phyloP scores from a whole-genome alignment of 2,888 invertebrate species.

The Scaptomyza tumidula region DNA sequence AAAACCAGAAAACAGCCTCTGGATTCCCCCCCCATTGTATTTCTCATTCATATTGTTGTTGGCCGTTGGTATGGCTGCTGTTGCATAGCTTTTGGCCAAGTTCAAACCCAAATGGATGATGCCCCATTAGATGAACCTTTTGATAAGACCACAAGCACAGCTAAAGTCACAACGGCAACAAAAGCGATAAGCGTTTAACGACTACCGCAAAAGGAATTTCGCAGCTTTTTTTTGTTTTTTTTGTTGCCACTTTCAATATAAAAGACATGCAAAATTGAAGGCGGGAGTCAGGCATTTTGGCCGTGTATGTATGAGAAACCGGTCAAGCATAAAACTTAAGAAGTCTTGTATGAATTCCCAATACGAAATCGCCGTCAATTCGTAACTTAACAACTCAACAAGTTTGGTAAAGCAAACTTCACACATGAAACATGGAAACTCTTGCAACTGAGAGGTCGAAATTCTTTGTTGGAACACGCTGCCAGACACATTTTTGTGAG shows the following conservation, averaged over 20 bases:
- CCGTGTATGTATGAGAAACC: neutral
- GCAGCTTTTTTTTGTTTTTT: slow-evolving; percentile 3
- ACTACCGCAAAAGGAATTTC: slow-evolving; percentile 29
- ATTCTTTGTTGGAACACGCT: neutral
- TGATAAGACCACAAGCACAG: slow-evolving; percentile 39
- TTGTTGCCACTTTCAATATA: slow-evolving; percentile 24
- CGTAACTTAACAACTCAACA: too few species aligned
- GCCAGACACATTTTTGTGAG: neutral
- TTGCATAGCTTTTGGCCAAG: slow-evolving; percentile 36
- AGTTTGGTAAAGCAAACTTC: too few species aligned
- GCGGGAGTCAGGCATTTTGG: neutral
- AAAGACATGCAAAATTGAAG: slow-evolving; percentile 9
- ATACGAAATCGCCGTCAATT: neutral
- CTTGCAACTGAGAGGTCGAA: neutral
- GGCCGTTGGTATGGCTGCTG: slow-evolving; percentile 21
- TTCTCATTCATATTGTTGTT: slow-evolving; percentile 21
- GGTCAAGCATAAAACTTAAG: slow-evolving; percentile 2
- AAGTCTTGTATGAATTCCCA: neutral
- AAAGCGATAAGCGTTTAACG: slow-evolving; percentile 43
- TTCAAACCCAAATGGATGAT: slow-evolving; percentile 43
- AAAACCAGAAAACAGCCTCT: slow-evolving; percentile 34
- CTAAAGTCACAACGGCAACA: slow-evolving; percentile 1
- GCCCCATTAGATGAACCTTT: slow-evolving; percentile 58
- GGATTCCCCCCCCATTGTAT: slow-evolving; percentile 19
- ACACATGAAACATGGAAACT: too few species aligned